These are phyloP conservation scores for Zosterops japonicus DNA, from an alignment of 2,113 vertebrate genomes.

Conservation along the genomic window DNA sequence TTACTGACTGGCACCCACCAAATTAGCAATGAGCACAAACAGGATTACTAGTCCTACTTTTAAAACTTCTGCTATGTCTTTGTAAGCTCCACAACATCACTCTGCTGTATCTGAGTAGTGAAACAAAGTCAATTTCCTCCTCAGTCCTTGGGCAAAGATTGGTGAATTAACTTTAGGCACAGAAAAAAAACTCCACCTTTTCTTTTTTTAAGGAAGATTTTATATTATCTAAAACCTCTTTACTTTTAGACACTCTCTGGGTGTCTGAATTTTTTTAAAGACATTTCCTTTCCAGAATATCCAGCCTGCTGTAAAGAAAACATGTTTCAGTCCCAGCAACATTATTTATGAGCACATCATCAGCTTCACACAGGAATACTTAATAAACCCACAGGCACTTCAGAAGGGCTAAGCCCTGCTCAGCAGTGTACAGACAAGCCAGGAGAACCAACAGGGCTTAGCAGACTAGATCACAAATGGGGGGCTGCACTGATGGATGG, in stretches of 20 bases:
- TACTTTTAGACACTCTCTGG: not conserved
- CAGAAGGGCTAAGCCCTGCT: not conserved
- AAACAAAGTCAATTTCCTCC: not conserved
- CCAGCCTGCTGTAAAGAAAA: not conserved
- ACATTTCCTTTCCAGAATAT: not conserved
- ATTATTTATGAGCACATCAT: slow-evolving; percentile 36
- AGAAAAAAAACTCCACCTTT: not conserved
- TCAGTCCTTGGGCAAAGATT: not conserved
- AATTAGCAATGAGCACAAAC: not conserved
- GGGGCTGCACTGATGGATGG: not conserved
- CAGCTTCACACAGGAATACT: not conserved
- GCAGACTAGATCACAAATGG: not conserved
- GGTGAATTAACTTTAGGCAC: not conserved
- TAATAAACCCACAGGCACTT: not conserved
- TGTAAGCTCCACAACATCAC: not conserved
- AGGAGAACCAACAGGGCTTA: not conserved
- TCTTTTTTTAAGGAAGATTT: not conserved
- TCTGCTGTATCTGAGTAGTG: not conserved
- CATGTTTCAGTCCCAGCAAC: not conserved
- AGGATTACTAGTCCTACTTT: not conserved
- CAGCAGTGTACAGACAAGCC: not conserved
- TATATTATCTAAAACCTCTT: not conserved
- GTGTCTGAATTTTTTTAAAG: not conserved
- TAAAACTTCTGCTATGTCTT: not conserved
- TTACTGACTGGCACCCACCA: not conserved